Evolutionary conservation across 2,797 vertebrate species (phyloP), one percentile per base, ranked within the genome.

Genomic region (Myotis vivesi): DNA sequence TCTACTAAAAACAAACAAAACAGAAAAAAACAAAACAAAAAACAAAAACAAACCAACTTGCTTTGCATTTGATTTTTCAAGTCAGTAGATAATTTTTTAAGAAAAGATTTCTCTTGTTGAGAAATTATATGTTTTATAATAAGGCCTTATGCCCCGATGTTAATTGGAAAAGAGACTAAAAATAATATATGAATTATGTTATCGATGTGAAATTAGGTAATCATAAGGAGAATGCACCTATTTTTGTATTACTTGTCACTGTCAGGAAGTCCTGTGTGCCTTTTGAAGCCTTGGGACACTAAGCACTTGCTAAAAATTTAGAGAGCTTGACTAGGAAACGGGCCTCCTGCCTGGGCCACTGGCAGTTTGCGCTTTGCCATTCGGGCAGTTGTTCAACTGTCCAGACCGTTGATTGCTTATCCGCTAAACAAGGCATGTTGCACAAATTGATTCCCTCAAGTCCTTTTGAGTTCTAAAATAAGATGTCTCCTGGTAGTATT

Each of bases 401-500:
- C 51, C 55, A 87, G 72, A 77, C 5, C 36, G 76, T 19, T 64
- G 53, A 62, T 41, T 89, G 59, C 66, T 95, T 85, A 94, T 87
- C 87, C 90, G 44, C 53, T 94, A 89, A 95, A 91, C 51, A 87
- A 84, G 53, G 49, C 30, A 0, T 68, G 55, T 16, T 86, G 86
- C 75, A 86, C 83, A 93, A 92, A 89, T 3, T 82, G 91, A 96
- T 85, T 87, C 89, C 59, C 66, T 82, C 25, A 51, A 86, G 75
- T 80, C 30, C 49, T 62, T 87, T 38, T 71, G 17, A 87, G 51
- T 80, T 82, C 80, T 94, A 92, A 93, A 94, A 89, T 94, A 95
- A 94, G 51, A 79, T 20, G 46, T 81, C 68, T 94, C 57, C 71
- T 19, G 79, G n/a, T 62, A 55, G 68, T 41, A 81, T 68, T 91